A percentile compares a stretch with the other conserved stretches of the same genome.
Evolutionary conservation across 2,888 invertebrate genomes (phyloP).

Genomic region (Eubasilissa splendida): DNA sequence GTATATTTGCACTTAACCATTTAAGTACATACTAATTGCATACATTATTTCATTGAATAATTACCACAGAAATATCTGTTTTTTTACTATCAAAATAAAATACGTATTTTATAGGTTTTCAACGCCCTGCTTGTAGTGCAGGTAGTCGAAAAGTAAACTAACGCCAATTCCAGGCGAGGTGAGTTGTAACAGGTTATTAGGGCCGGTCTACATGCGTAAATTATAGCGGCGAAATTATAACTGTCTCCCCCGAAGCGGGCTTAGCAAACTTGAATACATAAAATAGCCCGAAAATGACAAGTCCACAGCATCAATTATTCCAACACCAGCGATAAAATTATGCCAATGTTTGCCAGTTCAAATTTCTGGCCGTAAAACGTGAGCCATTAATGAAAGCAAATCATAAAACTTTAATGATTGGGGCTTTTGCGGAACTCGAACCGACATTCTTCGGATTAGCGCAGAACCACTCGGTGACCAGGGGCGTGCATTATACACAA

Average conservation of each 20-base stretch:
- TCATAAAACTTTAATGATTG: conserved; percentile 13
- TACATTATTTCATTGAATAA: no score
- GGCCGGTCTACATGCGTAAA: conserved; percentile 3
- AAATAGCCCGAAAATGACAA: not conserved
- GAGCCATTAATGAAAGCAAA: not conserved
- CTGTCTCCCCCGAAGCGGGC: conserved; percentile 5
- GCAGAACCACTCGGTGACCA: no score
- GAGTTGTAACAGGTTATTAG: conserved; percentile 11
- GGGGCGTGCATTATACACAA: no score
- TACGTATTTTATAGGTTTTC: no score
- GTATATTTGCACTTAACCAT: no score
- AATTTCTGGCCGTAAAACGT: not conserved
- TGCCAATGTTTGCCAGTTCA: conserved; percentile 19
- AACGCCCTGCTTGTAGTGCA: no score
- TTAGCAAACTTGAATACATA: conserved; percentile 21
- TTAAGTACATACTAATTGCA: no score
- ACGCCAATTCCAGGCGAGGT: no score
- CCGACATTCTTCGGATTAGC: no score
- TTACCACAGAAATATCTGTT: no score
- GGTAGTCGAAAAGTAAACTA: no score
- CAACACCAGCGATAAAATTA: conserved; percentile 20
- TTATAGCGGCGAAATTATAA: not conserved
- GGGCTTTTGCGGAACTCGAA: conserved; percentile 8
- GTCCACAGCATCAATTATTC: conserved; percentile 14
- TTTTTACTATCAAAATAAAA: no score